These are phyloP conservation scores for Chesias legatella DNA, from an alignment of 2,888 invertebrate species.

Conservation along the genomic window DNA sequence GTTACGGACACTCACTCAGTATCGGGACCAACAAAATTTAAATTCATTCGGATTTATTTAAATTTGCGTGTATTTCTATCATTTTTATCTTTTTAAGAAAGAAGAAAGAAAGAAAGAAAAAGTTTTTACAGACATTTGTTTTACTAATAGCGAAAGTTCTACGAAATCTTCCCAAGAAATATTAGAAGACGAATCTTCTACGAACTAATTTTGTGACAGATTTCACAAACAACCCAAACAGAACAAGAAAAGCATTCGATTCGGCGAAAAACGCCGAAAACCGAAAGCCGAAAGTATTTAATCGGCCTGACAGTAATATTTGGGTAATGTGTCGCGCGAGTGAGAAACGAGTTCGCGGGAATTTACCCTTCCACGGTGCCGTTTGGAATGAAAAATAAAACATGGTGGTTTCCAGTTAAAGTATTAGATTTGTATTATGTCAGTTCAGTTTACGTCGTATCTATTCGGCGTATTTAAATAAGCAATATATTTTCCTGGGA, in stretches of 20 bases:
- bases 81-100: too few species aligned
- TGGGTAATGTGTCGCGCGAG: slow-evolving; percentile 18
- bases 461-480: too few species aligned
- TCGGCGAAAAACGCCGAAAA: slow-evolving; percentile 3
- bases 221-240: slow-evolving; percentile 11
- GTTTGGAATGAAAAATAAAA: slow-evolving; percentile 16
- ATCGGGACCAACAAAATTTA: too few species aligned
- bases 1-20: too few species aligned
- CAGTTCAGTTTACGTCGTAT: too few species aligned
- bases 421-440: too few species aligned
- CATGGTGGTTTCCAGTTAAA: neutral
- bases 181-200: too few species aligned
- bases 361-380: slow-evolving; percentile 34
- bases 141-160: slow-evolving; percentile 1
- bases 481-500: too few species aligned
- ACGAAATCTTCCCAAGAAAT: slow-evolving; percentile 5
- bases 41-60: too few species aligned
- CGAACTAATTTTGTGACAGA: slow-evolving; percentile 5
- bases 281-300: slow-evolving; percentile 2
- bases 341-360: slow-evolving; percentile 56
- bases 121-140: too few species aligned
- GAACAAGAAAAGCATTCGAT: slow-evolving; percentile 12
- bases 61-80: too few species aligned
- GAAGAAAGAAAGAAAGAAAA: too few species aligned
- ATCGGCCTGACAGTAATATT: slow-evolving; percentile 18